phyloP scores from a whole-genome alignment of 1,140 invertebrate genomes.

The Drosophila ohnishii region DNA sequence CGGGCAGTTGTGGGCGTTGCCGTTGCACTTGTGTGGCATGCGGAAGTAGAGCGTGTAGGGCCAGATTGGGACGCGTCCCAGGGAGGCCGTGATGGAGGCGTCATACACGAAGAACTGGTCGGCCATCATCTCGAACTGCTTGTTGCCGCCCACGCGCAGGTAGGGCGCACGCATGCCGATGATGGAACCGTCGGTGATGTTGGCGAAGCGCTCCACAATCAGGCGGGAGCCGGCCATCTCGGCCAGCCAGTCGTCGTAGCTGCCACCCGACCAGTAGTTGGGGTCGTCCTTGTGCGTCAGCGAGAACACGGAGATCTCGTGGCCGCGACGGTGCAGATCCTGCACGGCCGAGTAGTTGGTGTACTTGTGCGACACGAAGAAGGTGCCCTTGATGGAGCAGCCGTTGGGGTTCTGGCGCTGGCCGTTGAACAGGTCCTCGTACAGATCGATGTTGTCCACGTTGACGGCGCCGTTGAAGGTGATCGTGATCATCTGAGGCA shows the following conservation, averaged over 20 bases:
- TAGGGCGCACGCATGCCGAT: conserved; percentile 95
- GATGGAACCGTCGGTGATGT: conserved; percentile 95
- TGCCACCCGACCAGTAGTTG: conserved; percentile 93
- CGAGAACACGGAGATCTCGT: conserved; percentile 97
- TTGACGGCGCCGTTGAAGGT: conserved; percentile 98
- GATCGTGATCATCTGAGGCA: conserved; percentile 97
- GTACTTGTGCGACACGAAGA: conserved; percentile 98
- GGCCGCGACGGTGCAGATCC: conserved; percentile 94
- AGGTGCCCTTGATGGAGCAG: conserved; percentile 96
- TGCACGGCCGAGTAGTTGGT: conserved; percentile 97
- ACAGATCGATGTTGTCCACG: conserved; percentile 95
- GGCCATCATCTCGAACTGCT: conserved; percentile 97
- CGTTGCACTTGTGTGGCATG: conserved; percentile 97
- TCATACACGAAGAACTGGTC: conserved; percentile 98
- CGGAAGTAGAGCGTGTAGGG: conserved; percentile 97
- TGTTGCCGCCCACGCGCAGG: conserved; percentile 95
- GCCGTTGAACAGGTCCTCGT: conserved; percentile 95
- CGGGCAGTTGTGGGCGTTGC: conserved; percentile 95
- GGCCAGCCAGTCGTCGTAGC: conserved; percentile 95
- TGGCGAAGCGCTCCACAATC: conserved; percentile 94
- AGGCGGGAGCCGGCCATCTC: conserved; percentile 97
- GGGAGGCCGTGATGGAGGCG: conserved; percentile 95
- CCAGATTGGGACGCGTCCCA: conserved; percentile 95
- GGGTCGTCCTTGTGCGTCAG: conserved; percentile 96
- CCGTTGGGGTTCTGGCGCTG: conserved; percentile 95